These are phyloP conservation scores for Coleophora deauratella DNA, from an alignment of 2,888 invertebrate genomes.

Conservation along the genomic window DNA sequence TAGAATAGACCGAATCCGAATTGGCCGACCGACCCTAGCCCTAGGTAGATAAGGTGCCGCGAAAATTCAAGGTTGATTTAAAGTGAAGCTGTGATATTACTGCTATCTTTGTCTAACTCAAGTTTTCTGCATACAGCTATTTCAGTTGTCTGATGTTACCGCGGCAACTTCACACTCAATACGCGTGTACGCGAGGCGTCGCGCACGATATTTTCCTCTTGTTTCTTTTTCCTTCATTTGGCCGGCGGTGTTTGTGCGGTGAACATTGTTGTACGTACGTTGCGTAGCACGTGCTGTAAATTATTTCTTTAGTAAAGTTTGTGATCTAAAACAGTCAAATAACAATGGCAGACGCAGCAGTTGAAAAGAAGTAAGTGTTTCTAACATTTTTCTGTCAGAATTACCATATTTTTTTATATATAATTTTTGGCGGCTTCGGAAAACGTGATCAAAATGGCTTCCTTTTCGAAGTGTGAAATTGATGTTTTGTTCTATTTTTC, in stretches of 20 bases:
- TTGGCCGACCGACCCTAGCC: too few relatives aligned
- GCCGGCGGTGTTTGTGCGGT: conserved; percentile 66
- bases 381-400: conserved; percentile 24
- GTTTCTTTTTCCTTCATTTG: conserved; percentile 51
- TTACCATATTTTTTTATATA: conserved; percentile 22
- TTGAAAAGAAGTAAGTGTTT: conserved; percentile 78
- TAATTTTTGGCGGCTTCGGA: conserved; percentile 61
- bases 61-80: conserved; percentile 55
- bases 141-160: conserved; percentile 36
- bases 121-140: conserved; percentile 19
- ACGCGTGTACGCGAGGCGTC: conserved; percentile 46
- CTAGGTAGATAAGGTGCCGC: conserved; percentile 19
- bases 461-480: conserved; percentile 43
- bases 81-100: conserved; percentile 25
- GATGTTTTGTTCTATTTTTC: conserved; percentile 30
- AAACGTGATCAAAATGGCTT: conserved; percentile 76
- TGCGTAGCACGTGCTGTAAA: conserved; percentile 59
- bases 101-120: conserved; percentile 33
- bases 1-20: conserved; percentile 23
- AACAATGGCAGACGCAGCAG: conserved; percentile 81
- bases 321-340: conserved; percentile 29
- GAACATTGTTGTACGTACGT: conserved; percentile 52
- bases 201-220: conserved; percentile 48
- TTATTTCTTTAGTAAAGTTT: conserved; percentile 35
- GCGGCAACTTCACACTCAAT: conserved; percentile 42